Evolutionary conservation across 1,140 invertebrate species (phyloP).

Genomic region (Trialeurodes vaporariorum): DNA sequence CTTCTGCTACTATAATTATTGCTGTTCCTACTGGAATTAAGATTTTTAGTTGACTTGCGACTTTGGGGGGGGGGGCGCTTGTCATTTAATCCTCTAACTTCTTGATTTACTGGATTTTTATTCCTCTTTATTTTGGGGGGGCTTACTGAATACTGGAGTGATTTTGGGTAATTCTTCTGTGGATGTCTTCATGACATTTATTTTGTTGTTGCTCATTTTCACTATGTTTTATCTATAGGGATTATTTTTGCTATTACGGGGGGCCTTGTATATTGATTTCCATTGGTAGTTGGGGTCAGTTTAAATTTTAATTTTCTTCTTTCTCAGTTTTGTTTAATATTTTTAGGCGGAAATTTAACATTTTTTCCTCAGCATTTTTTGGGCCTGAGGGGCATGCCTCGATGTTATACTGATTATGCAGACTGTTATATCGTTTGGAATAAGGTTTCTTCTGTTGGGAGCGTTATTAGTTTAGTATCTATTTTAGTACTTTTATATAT

Average conservation of each 20-base stretch:
- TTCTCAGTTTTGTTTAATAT: constrained; percentile 47
- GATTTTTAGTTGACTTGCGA: constrained; percentile 52
- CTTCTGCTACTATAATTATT: constrained; percentile 60
- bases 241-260: constrained; percentile 58
- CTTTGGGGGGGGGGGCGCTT: constrained; percentile 41
- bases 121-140: constrained; percentile 54
- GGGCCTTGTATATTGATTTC: constrained; percentile 51
- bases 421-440: constrained; percentile 51
- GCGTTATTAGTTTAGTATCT: constrained; percentile 41
- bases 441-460: constrained; percentile 48
- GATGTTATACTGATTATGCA: constrained; percentile 58
- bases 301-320: constrained; percentile 43
- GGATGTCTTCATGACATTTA: constrained; percentile 64
- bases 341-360: constrained; percentile 57
- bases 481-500: constrained; percentile 44
- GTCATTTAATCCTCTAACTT: constrained; percentile 41
- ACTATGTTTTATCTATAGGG: constrained; percentile 49
- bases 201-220: constrained; percentile 63
- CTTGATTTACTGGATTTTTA: constrained; percentile 55
- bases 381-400: constrained; percentile 59
- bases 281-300: constrained; percentile 44
- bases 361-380: constrained; percentile 67
- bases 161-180: constrained; percentile 47
- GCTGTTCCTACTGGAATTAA: constrained; percentile 50
- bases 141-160: constrained; percentile 47